Conservation (phyloP, 53 echinoderm and acorn worm genomes). For the Paelopatides confundens region DNA sequence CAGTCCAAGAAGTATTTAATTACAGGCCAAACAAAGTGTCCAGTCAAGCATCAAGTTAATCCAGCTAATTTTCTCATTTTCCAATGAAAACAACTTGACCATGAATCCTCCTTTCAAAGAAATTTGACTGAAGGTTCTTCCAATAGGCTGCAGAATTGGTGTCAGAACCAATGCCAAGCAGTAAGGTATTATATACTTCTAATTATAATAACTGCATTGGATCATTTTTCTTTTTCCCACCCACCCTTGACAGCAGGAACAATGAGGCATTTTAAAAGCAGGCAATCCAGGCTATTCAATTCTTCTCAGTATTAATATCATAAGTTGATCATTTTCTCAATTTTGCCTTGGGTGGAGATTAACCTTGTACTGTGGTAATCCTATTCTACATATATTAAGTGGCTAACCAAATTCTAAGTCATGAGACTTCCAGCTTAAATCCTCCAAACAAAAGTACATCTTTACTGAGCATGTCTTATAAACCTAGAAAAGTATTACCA, state of each 20-base stretch:
- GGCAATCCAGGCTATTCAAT: not conserved
- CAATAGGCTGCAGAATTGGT: not conserved
- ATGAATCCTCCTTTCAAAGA: not conserved
- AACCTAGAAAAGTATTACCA: not conserved
- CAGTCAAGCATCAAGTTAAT: not conserved
- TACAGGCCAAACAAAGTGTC: not conserved
- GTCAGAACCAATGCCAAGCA: not conserved
- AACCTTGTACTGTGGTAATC: constrained; percentile 45
- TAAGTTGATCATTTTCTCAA: not conserved
- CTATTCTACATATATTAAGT: not conserved
- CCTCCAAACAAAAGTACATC: not conserved
- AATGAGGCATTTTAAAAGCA: not conserved
- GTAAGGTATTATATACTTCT: not conserved
- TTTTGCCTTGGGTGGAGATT: constrained; percentile 4
- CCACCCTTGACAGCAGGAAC: constrained; percentile 3
- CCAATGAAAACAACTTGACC: constrained; percentile 35
- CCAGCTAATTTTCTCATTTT: not conserved
- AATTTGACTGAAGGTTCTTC: not conserved
- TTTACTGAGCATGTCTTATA: not conserved
- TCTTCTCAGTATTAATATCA: not conserved
- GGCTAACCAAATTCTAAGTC: constrained; percentile 17
- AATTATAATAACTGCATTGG: not conserved
- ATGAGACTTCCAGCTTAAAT: not conserved
- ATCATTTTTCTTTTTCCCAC: constrained; percentile 9
- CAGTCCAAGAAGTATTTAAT: not conserved